A percentile compares a stretch with the other conserved stretches of the same genome.
These are phyloP conservation scores for Lophochroa leadbeateri DNA, from an alignment of 2,113 vertebrate genomes.

Conservation along the genomic window DNA sequence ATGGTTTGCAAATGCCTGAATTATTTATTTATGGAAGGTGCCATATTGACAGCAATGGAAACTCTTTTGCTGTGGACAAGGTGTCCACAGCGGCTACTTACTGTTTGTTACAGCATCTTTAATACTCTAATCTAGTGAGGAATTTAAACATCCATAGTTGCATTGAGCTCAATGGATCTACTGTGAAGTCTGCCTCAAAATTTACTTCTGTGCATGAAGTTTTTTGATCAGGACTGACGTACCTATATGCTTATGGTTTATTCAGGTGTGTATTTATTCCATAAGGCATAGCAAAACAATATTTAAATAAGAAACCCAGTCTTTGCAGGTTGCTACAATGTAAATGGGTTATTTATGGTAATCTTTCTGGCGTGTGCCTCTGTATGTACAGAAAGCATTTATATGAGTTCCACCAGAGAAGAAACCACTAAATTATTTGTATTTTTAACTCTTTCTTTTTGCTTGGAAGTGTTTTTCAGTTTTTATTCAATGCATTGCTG, in stretches of 20 bases:
- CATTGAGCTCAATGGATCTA: neutral
- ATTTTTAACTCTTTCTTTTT: neutral
- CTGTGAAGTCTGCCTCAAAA: neutral
- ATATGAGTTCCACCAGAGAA: neutral
- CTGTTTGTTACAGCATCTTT: neutral
- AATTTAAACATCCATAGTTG: neutral
- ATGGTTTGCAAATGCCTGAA: neutral
- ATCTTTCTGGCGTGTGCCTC: neutral
- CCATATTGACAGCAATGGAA: neutral
- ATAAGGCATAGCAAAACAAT: neutral
- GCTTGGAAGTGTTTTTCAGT: neutral
- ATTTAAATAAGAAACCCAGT: neutral
- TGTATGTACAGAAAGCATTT: neutral
- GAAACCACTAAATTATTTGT: neutral
- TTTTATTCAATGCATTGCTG: neutral
- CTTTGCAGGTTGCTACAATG: neutral
- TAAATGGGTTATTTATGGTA: neutral
- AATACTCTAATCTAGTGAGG: neutral
- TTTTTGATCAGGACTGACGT: neutral
- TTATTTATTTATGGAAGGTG: constrained; percentile 22
- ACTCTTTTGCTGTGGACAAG: neutral
- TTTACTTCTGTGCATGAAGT: neutral
- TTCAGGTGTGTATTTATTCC: neutral
- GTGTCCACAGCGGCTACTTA: neutral
- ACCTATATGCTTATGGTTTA: neutral